phyloP scores from a whole-genome alignment of 1,140 invertebrate species.

The Atta cephalotes region DNA sequence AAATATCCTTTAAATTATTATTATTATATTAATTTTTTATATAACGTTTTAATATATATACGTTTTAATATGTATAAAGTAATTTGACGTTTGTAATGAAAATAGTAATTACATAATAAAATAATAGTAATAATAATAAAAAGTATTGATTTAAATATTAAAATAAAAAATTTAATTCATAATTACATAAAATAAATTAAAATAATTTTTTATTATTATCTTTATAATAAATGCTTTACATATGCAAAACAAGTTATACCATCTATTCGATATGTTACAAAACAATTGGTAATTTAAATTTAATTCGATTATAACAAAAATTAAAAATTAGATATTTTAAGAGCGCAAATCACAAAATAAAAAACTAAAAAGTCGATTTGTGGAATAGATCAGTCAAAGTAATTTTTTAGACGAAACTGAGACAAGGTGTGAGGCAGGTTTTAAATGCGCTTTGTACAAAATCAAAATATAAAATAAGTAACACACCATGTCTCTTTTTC shows the following conservation, averaged over 20 bases:
- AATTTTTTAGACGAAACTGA: not conserved
- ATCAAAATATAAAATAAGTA: slow-evolving; percentile 58
- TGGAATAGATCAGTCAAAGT: not conserved
- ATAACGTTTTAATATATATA: not conserved
- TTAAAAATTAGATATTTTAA: not conserved
- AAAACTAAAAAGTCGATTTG: slow-evolving; percentile 15
- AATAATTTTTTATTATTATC: not conserved
- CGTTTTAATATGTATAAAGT: not conserved
- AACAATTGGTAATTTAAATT: not conserved
- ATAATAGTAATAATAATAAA: not conserved
- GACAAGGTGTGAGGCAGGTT: not conserved
- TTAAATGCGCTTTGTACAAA: slow-evolving; percentile 27
- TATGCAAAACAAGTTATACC: not conserved
- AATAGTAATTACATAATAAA: not conserved
- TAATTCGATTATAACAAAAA: slow-evolving; percentile 2
- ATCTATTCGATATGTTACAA: not conserved
- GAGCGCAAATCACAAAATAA: not conserved
- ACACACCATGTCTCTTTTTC: not conserved
- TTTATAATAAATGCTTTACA: not conserved
- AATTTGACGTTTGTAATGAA: not conserved
- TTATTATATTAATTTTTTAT: not conserved
- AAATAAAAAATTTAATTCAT: slow-evolving; percentile 5
- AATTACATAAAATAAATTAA: not conserved
- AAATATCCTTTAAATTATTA: not conserved
- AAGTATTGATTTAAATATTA: not conserved